Percentiles rank a stretch among this genome's conserved stretches.
Evolutionary conservation across 1,140 invertebrate species (phyloP).

Genomic region (Apocrypta bakeri): DNA sequence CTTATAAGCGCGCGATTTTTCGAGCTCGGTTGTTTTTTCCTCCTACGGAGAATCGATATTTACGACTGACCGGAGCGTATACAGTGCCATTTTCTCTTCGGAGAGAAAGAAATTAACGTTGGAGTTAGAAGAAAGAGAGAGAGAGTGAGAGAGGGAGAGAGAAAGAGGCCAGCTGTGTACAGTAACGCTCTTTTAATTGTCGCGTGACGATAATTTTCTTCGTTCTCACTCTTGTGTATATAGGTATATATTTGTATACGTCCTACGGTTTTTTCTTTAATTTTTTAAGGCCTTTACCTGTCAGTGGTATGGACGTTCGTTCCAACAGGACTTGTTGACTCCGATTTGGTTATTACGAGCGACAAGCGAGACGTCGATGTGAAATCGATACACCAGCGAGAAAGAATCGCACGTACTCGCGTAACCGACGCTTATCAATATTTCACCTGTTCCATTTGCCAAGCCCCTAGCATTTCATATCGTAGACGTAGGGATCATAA

Average conservation of each 20-base stretch:
- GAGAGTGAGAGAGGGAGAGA: too few relatives aligned
- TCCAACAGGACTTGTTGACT: background rate
- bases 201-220: conserved; percentile 40
- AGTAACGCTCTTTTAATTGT: conserved; percentile 47
- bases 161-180: background rate
- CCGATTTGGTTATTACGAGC: background rate
- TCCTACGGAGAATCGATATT: conserved; percentile 44
- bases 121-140: too few relatives aligned
- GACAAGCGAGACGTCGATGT: background rate
- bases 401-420: too few relatives aligned
- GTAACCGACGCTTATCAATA: too few relatives aligned
- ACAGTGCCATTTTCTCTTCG: background rate
- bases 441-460: too few relatives aligned
- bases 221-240: too few relatives aligned
- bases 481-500: background rate
- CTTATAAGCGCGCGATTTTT: background rate
- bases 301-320: background rate
- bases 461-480: too few relatives aligned
- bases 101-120: background rate
- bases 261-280: background rate
- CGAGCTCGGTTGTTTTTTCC: background rate
- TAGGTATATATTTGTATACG: too few relatives aligned
- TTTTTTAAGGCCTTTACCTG: background rate
- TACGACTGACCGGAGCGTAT: conserved; percentile 10
- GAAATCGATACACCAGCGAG: too few relatives aligned